Evolutionary conservation across 2,797 vertebrate species (phyloP).

Genomic region (Ataeniobius toweri): DNA sequence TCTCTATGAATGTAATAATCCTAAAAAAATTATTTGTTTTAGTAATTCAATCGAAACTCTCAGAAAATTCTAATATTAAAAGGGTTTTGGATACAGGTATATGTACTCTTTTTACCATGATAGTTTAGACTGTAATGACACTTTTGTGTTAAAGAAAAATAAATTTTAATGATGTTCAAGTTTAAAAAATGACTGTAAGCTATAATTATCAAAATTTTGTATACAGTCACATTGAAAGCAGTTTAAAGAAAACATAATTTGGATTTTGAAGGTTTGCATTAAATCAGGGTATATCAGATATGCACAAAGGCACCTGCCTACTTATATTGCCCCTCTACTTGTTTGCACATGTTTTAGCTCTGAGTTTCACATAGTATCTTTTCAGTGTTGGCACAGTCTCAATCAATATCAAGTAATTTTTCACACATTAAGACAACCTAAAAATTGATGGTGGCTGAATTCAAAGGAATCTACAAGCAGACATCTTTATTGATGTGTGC

Average conservation of each 20-base stretch:
- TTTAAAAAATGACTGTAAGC: not conserved
- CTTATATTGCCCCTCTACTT: not conserved
- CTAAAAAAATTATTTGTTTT: not conserved
- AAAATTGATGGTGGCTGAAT: conserved; percentile 43
- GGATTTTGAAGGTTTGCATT: not conserved
- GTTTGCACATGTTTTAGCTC: not conserved
- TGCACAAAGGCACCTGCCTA: no score
- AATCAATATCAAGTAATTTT: conserved; percentile 37
- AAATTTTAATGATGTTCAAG: no score
- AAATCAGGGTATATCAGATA: not conserved
- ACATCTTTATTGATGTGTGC: conserved; percentile 62
- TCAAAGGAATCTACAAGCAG: conserved; percentile 55
- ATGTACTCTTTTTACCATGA: not conserved
- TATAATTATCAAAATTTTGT: not conserved
- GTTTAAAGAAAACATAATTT: no score
- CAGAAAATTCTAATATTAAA: not conserved
- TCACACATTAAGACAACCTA: conserved; percentile 17
- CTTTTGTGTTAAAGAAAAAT: not conserved
- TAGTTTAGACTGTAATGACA: not conserved
- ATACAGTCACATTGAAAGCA: not conserved
- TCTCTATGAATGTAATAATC: not conserved
- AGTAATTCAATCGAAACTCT: not conserved
- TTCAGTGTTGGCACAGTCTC: conserved; percentile 5
- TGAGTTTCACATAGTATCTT: not conserved
- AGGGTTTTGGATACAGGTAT: not conserved